Evolutionary conservation across 2,888 invertebrate genomes (phyloP).

Genomic region (Coelopa pilipes): DNA sequence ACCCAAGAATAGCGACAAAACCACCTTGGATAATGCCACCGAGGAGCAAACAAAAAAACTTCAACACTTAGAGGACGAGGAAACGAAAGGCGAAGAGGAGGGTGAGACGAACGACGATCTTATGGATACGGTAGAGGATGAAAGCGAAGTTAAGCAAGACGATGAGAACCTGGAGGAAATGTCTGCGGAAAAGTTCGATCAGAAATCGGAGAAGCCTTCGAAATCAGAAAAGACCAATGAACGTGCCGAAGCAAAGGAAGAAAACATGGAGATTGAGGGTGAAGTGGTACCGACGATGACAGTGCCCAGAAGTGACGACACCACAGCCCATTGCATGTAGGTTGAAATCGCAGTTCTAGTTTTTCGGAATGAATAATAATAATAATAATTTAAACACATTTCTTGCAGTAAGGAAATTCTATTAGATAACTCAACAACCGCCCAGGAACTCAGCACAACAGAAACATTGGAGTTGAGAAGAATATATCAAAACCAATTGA

Average conservation of each 20-base stretch:
- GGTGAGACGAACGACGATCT: conserved; percentile 65
- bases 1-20: conserved; percentile 77
- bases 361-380: background rate
- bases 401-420: conserved; percentile 58
- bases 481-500: conserved; percentile 61
- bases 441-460: conserved; percentile 55
- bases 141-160: conserved; percentile 55
- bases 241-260: conserved; percentile 65
- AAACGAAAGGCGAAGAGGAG: conserved; percentile 70
- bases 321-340: conserved; percentile 81
- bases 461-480: conserved; percentile 60
- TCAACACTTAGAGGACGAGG: conserved; percentile 73
- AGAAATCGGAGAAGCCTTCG: conserved; percentile 60
- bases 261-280: conserved; percentile 78
- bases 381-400: conserved; percentile 8
- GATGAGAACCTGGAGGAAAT: conserved; percentile 57
- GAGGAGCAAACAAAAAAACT: conserved; percentile 79
- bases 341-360: conserved; percentile 41
- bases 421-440: conserved; percentile 53
- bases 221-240: conserved; percentile 67
- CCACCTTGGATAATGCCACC: conserved; percentile 80
- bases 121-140: conserved; percentile 67
- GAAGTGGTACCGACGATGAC: conserved; percentile 75
- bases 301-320: conserved; percentile 77
- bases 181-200: conserved; percentile 68